Evolutionary conservation across 2,888 invertebrate genomes (phyloP), one percentile per base, ranked within the genome.

Genomic region (Antheraea yamamai): DNA sequence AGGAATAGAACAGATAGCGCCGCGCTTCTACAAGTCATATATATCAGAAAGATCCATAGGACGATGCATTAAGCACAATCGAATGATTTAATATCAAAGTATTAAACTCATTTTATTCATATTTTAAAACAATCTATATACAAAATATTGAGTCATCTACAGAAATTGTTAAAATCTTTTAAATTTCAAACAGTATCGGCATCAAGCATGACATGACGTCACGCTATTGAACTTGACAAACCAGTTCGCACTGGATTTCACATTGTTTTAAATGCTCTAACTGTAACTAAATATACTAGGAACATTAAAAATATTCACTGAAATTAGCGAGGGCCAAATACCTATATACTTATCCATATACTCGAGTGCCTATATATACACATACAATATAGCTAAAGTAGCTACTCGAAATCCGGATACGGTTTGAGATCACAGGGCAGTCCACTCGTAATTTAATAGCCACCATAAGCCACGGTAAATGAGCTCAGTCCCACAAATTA

Each of bases 401-500:
- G 47, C 47, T 47, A 39, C 70, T 70, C 39, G 39, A 70, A 39
- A 39, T 2, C 12, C 39, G 70, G 39, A 70, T 70, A 70, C 20
- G 20, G 70, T 70, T 20, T 10, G 39, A 70, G 70, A 35, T 70
- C 35, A 70, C 70, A 70, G 72, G 51, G 47, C 66, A 23, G 55
- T 75, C 73, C 55, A 72, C 61, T 47, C 26, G 74, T 72, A 72
- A 75, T 58, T 47, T 73, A 73, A 75, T 71, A 73, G 72, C 72
- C 47, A 75, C 74, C 64, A 75, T 76, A 79, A 81, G 77, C 74
- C 66, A 75, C 77, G 74, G 76, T 75, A 76, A 79, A 74, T 75
- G 78, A 78, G 73, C 72, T 76, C 76, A 75, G 79, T 80, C 79
- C 80, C 81, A 77, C 73, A 80, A 82, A 81, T 81, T 78, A 79